Evolutionary conservation across 2,888 invertebrate genomes (phyloP), one percentile per base, ranked within the genome.

Genomic region (Augiades crinisus): DNA sequence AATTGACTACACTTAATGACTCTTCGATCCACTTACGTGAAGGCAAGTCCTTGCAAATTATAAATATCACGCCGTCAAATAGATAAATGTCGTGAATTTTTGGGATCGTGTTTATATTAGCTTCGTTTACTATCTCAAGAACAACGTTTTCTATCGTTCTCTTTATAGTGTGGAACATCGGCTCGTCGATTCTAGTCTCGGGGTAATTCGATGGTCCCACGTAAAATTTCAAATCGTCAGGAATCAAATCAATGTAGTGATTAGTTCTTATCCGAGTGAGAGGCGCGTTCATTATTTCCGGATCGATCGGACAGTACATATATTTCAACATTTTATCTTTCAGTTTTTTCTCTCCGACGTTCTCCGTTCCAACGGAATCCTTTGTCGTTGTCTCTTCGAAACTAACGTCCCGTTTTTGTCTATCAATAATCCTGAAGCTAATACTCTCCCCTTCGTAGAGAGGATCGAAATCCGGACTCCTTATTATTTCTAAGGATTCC

Each of bases 11-110:
- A 1, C 54, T 21, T 3, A 87, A 58, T 1, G 64, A 61, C 0
- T 68, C 54, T 49, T 83, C 81, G 1, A 86, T 72, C 81, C 85
- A 86, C 2, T 59, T 30, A 12, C 78, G 72, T 0, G 87, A 73
- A 1, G 51, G 14, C 60, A 75, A 71, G 46, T 78, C 69, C 4
- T 75, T 72, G 30, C 86, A 85, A 6, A 88, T 87, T 1, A 86
- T 71, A 49, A 88, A 88, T 6, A 87, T 85, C 0, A 86, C 86
- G 1, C 88, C 88, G 43, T 88, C 88, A 45, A 86, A 86, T 14
- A 87, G 55, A 47, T 88, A 87, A 55, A 87, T 75, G 27, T 88
- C 87, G 44, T 86, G 81, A 27, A 82, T 76, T 57, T 72, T 81
- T 0, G 86, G 87, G 37, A 78, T 63, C 0, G 57, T 59, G 0